These are phyloP conservation scores for Laothoe populi DNA, from an alignment of 2,888 invertebrate species.

Conservation along the genomic window DNA sequence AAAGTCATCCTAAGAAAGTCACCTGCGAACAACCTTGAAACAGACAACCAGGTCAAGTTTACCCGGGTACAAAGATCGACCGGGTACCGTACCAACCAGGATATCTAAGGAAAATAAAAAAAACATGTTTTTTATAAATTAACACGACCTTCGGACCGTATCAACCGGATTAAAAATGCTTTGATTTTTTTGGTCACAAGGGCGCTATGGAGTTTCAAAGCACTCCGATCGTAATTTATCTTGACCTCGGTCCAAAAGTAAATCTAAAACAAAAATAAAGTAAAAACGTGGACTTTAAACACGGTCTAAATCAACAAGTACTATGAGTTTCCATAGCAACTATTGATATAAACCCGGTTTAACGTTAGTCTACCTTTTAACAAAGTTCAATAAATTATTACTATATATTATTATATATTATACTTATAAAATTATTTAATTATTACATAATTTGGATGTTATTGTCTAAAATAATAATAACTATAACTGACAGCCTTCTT, in stretches of 20 bases:
- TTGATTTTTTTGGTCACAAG: not conserved
- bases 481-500: no score
- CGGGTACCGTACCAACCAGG: slow-evolving; percentile 6
- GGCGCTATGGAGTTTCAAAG: not conserved
- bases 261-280: not conserved
- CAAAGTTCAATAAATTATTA: no score
- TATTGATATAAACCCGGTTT: no score
- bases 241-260: not conserved
- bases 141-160: slow-evolving; percentile 23
- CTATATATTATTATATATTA: no score
- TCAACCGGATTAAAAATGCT: slow-evolving; percentile 13
- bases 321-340: no score
- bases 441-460: no score
- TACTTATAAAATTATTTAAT: no score
- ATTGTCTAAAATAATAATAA: no score
- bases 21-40: slow-evolving; percentile 37
- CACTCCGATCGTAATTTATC: not conserved
- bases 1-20: slow-evolving; percentile 28
- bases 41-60: slow-evolving; percentile 44
- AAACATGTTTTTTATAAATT: slow-evolving; percentile 23
- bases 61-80: slow-evolving; percentile 38
- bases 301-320: no score
- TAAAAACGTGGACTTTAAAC: no score
- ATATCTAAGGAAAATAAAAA: not conserved
- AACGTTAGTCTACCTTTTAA: no score